phyloP scores from a whole-genome alignment of 2,888 invertebrate species.

The Mesorhabditis spiculigera region DNA sequence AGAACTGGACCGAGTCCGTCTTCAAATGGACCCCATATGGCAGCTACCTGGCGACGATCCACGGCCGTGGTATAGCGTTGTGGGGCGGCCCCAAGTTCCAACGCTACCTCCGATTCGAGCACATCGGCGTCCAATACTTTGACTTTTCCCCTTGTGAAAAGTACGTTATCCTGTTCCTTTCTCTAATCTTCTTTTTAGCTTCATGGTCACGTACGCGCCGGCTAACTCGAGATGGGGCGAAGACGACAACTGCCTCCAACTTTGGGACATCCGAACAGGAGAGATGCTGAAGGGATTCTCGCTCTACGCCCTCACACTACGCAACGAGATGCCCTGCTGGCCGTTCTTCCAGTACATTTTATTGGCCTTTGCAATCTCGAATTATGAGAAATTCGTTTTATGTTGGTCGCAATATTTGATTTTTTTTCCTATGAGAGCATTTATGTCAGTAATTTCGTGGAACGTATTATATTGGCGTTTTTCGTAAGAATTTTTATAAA shows the following conservation, averaged over 20 bases:
- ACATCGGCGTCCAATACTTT: slow-evolving; percentile 81
- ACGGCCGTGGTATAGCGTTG: slow-evolving; percentile 84
- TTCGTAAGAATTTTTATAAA: too few species aligned
- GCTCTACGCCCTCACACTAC: slow-evolving; percentile 33
- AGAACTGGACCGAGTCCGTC: slow-evolving; percentile 93
- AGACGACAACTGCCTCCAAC: slow-evolving; percentile 73
- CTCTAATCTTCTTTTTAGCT: slow-evolving; percentile 62
- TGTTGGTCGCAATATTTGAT: too few species aligned
- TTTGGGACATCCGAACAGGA: slow-evolving; percentile 92
- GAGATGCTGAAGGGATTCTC: slow-evolving; percentile 52
- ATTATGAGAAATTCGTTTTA: not conserved
- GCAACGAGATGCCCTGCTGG: slow-evolving; percentile 61
- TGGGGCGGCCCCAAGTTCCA: slow-evolving; percentile 94
- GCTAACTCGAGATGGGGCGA: slow-evolving; percentile 66
- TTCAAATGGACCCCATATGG: slow-evolving; percentile 96
- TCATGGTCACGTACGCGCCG: slow-evolving; percentile 89
- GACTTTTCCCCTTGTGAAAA: slow-evolving; percentile 97
- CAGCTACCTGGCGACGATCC: slow-evolving; percentile 92
- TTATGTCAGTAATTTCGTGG: too few species aligned
- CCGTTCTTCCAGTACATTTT: slow-evolving; percentile 40
- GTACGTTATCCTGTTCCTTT: slow-evolving; percentile 57
- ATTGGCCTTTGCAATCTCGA: too few species aligned
- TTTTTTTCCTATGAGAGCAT: too few species aligned
- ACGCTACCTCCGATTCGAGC: slow-evolving; percentile 81
- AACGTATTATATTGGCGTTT: too few species aligned